phyloP scores from a whole-genome alignment of 30 jellyfish, hydroid and myxozoan species.

The Turritopsis rubra region DNA sequence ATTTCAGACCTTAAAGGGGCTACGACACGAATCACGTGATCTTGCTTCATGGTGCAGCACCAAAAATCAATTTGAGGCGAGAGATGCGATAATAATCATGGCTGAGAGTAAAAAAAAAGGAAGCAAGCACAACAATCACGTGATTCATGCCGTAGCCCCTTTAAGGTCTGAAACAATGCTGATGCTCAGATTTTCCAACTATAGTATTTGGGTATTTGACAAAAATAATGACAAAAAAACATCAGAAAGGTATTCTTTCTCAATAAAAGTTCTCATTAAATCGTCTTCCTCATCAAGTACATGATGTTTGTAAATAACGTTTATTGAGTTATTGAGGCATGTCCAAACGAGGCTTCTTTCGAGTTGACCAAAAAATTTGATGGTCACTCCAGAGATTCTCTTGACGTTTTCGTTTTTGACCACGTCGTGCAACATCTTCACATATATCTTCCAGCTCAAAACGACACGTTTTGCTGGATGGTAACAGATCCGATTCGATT shows the following conservation, averaged over 20 bases:
- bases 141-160: too few relatives aligned
- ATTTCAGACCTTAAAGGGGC: too few relatives aligned
- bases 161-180: too few relatives aligned
- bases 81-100: too few relatives aligned
- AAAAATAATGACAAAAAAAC: too few relatives aligned
- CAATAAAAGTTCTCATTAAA: neutral
- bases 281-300: neutral
- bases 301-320: neutral
- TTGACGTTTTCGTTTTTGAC: neutral
- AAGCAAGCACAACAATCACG: too few relatives aligned
- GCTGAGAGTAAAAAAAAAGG: too few relatives aligned
- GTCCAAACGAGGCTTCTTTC: neutral
- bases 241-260: neutral
- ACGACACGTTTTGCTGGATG: neutral
- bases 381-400: neutral
- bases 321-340: neutral
- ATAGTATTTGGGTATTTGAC: too few relatives aligned
- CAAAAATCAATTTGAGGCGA: too few relatives aligned
- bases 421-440: neutral
- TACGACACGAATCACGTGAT: too few relatives aligned
- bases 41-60: too few relatives aligned
- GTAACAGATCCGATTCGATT: neutral
- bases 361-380: neutral
- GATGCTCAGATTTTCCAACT: too few relatives aligned
- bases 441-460: neutral